Evolutionary conservation across 1,140 invertebrate species (phyloP), one percentile per base, ranked within the genome.

Genomic region (Spodoptera litura): DNA sequence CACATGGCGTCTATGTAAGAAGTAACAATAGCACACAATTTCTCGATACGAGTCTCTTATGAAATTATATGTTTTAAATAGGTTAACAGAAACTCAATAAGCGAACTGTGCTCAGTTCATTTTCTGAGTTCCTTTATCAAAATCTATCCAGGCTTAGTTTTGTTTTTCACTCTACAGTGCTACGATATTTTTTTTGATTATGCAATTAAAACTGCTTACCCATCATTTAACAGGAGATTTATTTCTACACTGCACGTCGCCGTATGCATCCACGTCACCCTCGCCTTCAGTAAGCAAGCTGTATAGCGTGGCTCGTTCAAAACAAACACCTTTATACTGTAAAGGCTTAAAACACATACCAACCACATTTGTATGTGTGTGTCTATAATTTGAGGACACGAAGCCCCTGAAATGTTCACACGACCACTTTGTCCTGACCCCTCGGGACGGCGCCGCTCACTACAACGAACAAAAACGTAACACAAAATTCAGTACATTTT

Each of bases 331-430:
- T n/a, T 15, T 38, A 62, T 66, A 66, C 12, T 25, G n/a, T 49
- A 49, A 66, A 20, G 62, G 15, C 62, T 31, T 35, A 31, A 61
- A 61, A 61, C 27, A 6, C 6, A 27, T 59, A 59, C 25, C 31
- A 31, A 27, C 25, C 25, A 13, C 2, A 66, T 66, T 25, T 66
- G 38, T 38, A 66, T 66, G 62, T 66, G 38, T 66, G 62, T 20
- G 62, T 49, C 5, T 62, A 31, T 31, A 62, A 15, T 49, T 49
- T 66, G 62, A 66, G 62, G 62, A 49, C 62, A 25, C 5, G 62
- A 66, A 66, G 62, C 62, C 62, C 38, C 4, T 49, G 38, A 66
- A 66, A 25, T 66, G 62, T 66, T 66, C n/a, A 66, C 9, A 44
- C 31, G 20, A 20, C 62, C 38, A 49, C 12, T 66, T 5, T n/a